Percentiles rank a stretch among this genome's conserved stretches.
These are phyloP conservation scores for Bombyx huttoni DNA, from an alignment of 2,888 invertebrate species.

Conservation along the genomic window DNA sequence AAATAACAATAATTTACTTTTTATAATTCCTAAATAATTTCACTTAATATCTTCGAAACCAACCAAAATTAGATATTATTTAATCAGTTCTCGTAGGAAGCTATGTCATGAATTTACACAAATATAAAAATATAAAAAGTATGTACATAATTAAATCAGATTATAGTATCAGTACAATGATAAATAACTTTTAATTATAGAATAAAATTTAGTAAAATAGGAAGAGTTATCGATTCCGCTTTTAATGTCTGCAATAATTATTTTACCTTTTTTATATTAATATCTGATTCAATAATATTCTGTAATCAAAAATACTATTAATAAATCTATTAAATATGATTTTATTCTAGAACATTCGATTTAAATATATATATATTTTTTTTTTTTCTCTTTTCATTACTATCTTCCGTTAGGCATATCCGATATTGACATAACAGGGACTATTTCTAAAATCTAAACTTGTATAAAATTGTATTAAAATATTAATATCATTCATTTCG, in stretches of 20 bases:
- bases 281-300: constrained; percentile 18
- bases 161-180: constrained; percentile 38
- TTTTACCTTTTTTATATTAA: constrained; percentile 25
- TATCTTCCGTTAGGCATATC: constrained; percentile 3
- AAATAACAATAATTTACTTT: constrained; percentile 59
- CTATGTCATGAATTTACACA: constrained; percentile 42
- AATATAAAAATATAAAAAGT: constrained; percentile 54
- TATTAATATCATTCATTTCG: constrained; percentile 62
- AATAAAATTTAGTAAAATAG: constrained; percentile 4
- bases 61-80: constrained; percentile 34
- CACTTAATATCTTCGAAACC: constrained; percentile 48
- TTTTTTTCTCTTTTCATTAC: neutral
- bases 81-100: constrained; percentile 46
- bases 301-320: neutral
- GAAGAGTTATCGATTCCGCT: constrained; percentile 2
- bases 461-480: constrained; percentile 60
- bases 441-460: constrained; percentile 29
- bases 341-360: neutral
- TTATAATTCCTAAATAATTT: constrained; percentile 57
- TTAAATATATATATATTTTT: neutral
- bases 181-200: constrained; percentile 10
- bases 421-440: neutral
- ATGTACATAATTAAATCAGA: constrained; percentile 23
- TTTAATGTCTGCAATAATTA: constrained; percentile 18
- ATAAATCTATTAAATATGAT: neutral